Evolutionary conservation across 2,113 vertebrate species (phyloP).

Genomic region (Mobula hypostoma): DNA sequence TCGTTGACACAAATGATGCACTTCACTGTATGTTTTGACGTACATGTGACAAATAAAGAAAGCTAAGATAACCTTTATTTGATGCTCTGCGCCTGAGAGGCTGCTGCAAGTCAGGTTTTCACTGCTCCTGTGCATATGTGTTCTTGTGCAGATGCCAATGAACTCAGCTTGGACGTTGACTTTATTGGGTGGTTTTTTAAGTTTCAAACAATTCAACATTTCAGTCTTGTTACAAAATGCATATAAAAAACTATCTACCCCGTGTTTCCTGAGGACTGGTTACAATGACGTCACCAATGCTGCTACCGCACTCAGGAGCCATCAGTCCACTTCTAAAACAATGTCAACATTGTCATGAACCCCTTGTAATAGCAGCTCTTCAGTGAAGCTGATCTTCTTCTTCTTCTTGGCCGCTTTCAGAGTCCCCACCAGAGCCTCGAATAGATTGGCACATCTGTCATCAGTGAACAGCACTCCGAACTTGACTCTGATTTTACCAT

Average conservation of each 20-base stretch:
- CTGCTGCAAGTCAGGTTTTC: too few relatives aligned
- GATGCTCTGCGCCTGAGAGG: too few relatives aligned
- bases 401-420: constrained; percentile 82
- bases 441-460: constrained; percentile 90
- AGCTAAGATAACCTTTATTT: too few relatives aligned
- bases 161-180: too few relatives aligned
- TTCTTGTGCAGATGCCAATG: too few relatives aligned
- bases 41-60: too few relatives aligned
- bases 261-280: not conserved
- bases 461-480: constrained; percentile 90
- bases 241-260: not conserved
- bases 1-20: too few relatives aligned
- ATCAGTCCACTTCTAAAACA: constrained; percentile 66
- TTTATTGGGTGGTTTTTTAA: not conserved
- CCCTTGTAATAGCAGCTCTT: constrained; percentile 86
- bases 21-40: too few relatives aligned
- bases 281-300: not conserved
- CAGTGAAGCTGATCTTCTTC: constrained; percentile 69
- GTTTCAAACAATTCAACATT: not conserved
- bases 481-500: constrained; percentile 77
- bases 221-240: not conserved
- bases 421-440: constrained; percentile 91
- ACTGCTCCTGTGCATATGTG: too few relatives aligned
- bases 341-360: constrained; percentile 87
- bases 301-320: too few relatives aligned